Evolutionary conservation across 37 sponge, comb jelly and placozoan genomes (phyloP).

Genomic region (Oopsacas minuta): DNA sequence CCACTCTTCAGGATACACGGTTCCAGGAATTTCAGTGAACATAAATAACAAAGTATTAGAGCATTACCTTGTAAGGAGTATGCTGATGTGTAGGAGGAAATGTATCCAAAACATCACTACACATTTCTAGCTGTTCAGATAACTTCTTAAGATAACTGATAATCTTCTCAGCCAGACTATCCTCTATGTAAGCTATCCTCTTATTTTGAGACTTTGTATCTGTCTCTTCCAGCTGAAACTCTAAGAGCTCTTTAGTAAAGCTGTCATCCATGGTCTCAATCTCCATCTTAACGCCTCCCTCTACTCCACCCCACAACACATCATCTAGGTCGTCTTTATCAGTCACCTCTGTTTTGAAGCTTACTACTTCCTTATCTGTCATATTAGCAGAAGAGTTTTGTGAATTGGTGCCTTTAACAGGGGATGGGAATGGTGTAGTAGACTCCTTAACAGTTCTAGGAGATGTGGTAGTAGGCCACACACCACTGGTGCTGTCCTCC

Average conservation of each 20-base stretch:
- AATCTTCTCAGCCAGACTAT: not conserved
- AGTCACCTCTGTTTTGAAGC: not conserved
- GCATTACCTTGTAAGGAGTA: not conserved
- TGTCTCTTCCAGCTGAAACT: constrained; percentile 9
- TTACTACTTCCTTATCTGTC: not conserved
- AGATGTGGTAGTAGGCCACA: not conserved
- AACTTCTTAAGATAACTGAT: not conserved
- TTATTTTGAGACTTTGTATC: not conserved
- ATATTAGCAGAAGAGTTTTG: not conserved
- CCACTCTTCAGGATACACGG: too few relatives aligned
- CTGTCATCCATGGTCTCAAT: not conserved
- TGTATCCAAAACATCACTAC: not conserved
- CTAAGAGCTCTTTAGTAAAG: not conserved
- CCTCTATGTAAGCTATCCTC: not conserved
- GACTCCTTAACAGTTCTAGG: not conserved
- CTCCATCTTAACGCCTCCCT: not conserved
- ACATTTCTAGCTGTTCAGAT: not conserved
- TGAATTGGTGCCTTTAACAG: not conserved
- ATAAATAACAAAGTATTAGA: too few relatives aligned
- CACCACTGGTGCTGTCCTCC: not conserved
- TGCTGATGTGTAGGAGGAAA: not conserved
- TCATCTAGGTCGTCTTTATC: not conserved
- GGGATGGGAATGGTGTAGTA: not conserved
- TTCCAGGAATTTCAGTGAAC: too few relatives aligned
- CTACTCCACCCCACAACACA: not conserved